Percentiles rank a stretch among this genome's conserved stretches.
Evolutionary conservation across 1,140 invertebrate genomes (phyloP).

Genomic region (Lepidurus couesii): DNA sequence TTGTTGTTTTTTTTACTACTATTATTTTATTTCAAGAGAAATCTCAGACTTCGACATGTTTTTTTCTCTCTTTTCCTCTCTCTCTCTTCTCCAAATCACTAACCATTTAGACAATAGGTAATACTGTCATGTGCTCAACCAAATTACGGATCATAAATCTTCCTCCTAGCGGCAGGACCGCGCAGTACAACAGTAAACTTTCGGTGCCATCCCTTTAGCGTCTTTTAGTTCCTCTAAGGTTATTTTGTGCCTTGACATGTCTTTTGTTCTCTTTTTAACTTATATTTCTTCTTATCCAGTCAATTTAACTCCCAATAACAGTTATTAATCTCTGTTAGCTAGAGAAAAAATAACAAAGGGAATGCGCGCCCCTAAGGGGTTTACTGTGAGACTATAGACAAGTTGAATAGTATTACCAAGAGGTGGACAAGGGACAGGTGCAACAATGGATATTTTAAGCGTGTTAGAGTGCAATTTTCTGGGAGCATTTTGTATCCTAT

Average conservation of each 20-base stretch:
- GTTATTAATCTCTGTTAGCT: too few relatives aligned
- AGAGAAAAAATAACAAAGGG: too few relatives aligned
- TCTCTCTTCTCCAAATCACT: neutral
- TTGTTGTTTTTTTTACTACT: neutral
- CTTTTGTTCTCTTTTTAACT: neutral
- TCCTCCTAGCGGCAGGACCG: neutral
- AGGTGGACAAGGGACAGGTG: neutral
- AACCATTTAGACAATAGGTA: constrained; percentile 3
- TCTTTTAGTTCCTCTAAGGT: neutral
- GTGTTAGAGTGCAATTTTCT: neutral
- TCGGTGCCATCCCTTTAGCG: neutral
- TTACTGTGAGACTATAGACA: too few relatives aligned
- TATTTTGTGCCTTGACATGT: neutral
- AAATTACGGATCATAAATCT: constrained; percentile 8
- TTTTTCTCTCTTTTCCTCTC: neutral
- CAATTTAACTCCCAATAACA: too few relatives aligned
- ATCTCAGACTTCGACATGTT: neutral
- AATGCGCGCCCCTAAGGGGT: too few relatives aligned
- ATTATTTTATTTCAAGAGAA: constrained; percentile 8
- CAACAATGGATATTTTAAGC: constrained; percentile 2
- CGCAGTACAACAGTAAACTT: neutral
- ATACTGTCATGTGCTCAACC: neutral
- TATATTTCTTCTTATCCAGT: neutral
- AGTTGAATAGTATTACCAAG: neutral
- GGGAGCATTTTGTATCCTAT: neutral